Conservation (phyloP, 2,113 vertebrate genomes). For the Charadrius vociferus region DNA sequence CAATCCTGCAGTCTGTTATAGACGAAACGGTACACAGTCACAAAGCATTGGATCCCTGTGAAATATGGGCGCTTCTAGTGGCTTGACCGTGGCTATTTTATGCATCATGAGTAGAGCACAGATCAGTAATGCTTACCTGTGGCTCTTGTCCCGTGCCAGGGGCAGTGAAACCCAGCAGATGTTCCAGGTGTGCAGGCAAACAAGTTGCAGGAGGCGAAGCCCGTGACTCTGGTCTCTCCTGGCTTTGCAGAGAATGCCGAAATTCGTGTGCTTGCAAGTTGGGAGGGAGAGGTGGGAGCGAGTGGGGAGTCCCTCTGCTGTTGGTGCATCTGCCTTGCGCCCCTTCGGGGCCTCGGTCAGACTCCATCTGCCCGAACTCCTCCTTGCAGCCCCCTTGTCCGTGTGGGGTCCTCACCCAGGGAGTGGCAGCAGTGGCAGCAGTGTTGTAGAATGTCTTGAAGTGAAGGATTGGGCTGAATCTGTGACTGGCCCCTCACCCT, state of each 20-base stretch:
- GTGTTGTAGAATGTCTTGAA: not conserved
- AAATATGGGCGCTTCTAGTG: not conserved
- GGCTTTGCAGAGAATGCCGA: not conserved
- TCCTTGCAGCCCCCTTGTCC: not conserved
- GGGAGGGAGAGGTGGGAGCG: not conserved
- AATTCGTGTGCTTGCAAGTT: not conserved
- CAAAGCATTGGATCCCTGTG: not conserved
- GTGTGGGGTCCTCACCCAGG: not conserved
- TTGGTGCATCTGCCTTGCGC: not conserved
- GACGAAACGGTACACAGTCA: not conserved
- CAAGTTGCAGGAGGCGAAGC: not conserved
- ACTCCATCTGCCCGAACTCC: not conserved
- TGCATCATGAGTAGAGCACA: not conserved
- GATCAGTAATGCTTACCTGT: not conserved
- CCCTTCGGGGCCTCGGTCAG: not conserved
- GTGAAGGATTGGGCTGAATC: not conserved
- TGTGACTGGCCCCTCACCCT: not conserved
- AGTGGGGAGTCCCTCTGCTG: not conserved
- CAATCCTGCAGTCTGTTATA: not conserved
- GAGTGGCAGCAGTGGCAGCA: not conserved
- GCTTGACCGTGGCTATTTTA: not conserved
- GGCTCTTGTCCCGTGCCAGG: not conserved
- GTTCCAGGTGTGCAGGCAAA: not conserved
- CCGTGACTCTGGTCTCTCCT: accelerated
- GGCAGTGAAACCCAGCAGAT: not conserved